Percentiles rank a stretch among this genome's conserved stretches.
These are phyloP conservation scores for Melinopterus prodromus DNA, from an alignment of 2,888 invertebrate genomes.

Conservation along the genomic window DNA sequence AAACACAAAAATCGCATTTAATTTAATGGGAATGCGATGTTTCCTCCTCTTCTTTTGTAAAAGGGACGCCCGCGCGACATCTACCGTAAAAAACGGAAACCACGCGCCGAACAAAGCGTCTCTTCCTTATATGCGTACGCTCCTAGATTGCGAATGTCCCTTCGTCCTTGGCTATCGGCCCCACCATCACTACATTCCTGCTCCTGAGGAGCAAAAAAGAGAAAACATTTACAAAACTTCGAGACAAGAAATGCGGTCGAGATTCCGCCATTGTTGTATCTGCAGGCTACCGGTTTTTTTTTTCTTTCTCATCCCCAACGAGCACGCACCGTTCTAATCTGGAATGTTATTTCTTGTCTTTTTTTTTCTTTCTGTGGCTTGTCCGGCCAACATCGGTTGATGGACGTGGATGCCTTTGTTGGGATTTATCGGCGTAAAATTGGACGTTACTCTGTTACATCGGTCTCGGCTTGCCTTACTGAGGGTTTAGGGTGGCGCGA, in stretches of 20 bases:
- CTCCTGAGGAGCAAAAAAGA: not conserved
- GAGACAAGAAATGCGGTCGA: not conserved
- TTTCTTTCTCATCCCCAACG: not conserved
- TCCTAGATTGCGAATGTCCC: not conserved
- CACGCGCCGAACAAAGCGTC: not conserved
- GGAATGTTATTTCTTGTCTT: conserved; percentile 8
- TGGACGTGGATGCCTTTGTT: conserved; percentile 42
- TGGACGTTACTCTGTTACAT: conserved; percentile 38
- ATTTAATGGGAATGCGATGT: not conserved
- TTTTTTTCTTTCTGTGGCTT: conserved; percentile 13
- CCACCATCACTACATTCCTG: not conserved
- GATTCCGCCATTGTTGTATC: conserved; percentile 11
- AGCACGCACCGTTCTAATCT: conserved; percentile 20
- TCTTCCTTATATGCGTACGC: not conserved
- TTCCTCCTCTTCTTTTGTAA: not conserved
- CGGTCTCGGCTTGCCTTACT: not conserved
- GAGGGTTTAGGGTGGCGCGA: not conserved
- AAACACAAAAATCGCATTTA: not conserved
- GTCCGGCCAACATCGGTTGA: conserved; percentile 16
- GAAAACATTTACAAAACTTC: not conserved
- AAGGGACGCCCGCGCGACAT: not conserved
- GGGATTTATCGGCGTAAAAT: conserved; percentile 46
- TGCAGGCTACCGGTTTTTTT: conserved; percentile 6
- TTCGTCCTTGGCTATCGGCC: not conserved
- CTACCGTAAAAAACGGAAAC: not conserved